Percentiles rank a stretch among this genome's conserved stretches.
Evolutionary conservation across 1,140 invertebrate genomes (phyloP).

Genomic region (Ectropis grisescens): DNA sequence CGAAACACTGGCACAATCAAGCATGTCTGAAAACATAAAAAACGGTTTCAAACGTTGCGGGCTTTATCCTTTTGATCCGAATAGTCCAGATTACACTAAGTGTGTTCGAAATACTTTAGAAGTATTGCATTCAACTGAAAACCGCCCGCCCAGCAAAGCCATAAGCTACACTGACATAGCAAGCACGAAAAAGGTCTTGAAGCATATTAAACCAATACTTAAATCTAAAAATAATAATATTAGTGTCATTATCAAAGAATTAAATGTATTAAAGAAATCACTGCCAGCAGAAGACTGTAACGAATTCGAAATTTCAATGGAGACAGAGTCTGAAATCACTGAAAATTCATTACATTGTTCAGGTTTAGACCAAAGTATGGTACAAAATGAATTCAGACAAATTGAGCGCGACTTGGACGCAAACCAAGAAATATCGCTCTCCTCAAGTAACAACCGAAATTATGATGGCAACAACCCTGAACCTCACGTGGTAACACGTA

Average conservation of each 20-base stretch:
- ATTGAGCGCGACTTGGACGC: no score
- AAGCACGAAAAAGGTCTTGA: no score
- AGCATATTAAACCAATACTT: neutral
- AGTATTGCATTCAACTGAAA: neutral
- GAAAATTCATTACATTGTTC: no score
- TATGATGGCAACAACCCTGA: no score
- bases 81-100: constrained; percentile 6
- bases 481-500: no score
- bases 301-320: no score
- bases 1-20: neutral
- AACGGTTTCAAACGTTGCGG: neutral
- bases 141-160: neutral
- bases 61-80: constrained; percentile 3
- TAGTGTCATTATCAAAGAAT: neutral
- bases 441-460: neutral
- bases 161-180: no score
- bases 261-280: neutral
- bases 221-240: neutral
- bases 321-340: no score
- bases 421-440: no score
- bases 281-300: neutral
- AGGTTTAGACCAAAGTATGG: no score
- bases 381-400: no score
- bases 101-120: constrained; percentile 3
- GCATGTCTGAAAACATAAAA: no score